Percentiles rank a stretch among this genome's conserved stretches.
Evolutionary conservation across 1,140 invertebrate species (phyloP).

Genomic region (Ostrea edulis): DNA sequence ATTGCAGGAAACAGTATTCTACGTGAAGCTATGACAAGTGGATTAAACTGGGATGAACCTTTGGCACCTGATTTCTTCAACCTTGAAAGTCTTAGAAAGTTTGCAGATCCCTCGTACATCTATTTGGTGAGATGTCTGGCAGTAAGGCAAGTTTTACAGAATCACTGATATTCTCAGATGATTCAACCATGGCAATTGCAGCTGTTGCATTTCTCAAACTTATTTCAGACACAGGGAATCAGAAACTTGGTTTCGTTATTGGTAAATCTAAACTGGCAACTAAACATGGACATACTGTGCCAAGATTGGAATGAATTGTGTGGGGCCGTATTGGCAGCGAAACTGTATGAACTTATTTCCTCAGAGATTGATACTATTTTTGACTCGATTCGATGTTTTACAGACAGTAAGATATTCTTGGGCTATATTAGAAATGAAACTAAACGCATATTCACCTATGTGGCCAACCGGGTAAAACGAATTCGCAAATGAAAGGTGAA

Average conservation of each 20-base stretch:
- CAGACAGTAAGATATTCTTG: too few species aligned
- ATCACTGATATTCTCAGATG: slow-evolving; percentile 44
- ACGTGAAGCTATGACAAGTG: too few species aligned
- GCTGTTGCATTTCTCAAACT: slow-evolving; percentile 46
- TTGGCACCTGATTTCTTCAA: slow-evolving; percentile 43
- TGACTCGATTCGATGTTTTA: too few species aligned
- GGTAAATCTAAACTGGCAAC: slow-evolving; percentile 53
- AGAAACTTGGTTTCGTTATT: slow-evolving; percentile 34
- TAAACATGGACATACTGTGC: slow-evolving; percentile 51
- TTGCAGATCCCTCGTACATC: slow-evolving; percentile 39
- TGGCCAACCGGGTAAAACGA: too few species aligned
- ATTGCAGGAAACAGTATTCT: too few species aligned
- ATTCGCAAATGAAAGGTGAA: too few species aligned
- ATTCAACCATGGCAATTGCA: slow-evolving; percentile 47
- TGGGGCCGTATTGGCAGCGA: slow-evolving; percentile 48
- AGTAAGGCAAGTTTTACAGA: slow-evolving; percentile 57
- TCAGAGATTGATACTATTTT: too few species aligned
- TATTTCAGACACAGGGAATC: background rate
- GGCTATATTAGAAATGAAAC: too few species aligned
- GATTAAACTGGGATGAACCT: slow-evolving; percentile 58
- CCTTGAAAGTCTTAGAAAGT: slow-evolving; percentile 40
- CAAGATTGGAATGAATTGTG: slow-evolving; percentile 52
- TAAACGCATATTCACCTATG: too few species aligned
- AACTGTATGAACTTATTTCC: slow-evolving; percentile 35
- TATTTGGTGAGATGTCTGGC: slow-evolving; percentile 22